Base-by-base conservation (phyloP, 92 coral and sea anemone species). In the Hydrozoanthus gracilis region DNA sequence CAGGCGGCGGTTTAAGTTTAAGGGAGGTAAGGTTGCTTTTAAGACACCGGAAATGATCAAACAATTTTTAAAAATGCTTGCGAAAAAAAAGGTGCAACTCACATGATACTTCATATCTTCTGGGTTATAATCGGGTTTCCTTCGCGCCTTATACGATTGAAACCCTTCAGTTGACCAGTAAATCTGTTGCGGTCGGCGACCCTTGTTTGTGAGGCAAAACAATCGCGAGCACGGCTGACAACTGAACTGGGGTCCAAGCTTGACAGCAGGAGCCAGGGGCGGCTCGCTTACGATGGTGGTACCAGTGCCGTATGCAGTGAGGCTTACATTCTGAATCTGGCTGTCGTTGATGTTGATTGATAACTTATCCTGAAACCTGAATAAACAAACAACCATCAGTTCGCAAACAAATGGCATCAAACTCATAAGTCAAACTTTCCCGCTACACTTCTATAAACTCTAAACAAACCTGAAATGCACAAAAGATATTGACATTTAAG, bases 161-260 rank as follows among this genome's bases (percentile, higher is more conserved):
- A 93, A 96, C 20, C 99, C 99, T 77, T 96, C 99, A 18, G 99
- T 96, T 79, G 98, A 88, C 99, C 99, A 96, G 88, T 96, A 96
- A 27, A 97, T 92, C 89, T 97, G 99, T 76, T 97, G 99, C 71
- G 99, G 93, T 65, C 99, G 84, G 39, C 98, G 77, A 6, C 99
- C 99, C 49, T 92, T 92, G 86, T 97, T 97, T 13, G 95, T 97
- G 46, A 97, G 87, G 27, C 88, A 79, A 87, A 95, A 97, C 87
- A 71, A 82, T 76, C 94, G 91, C 45, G 91, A 88, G 14, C 94
- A 92, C 8, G 97, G 96, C 73, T 90, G 95, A 71, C 96, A 94
- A 87, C 99, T 97, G 90, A 97, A 97, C 91, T 93, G 99, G 8
- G 99, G 98, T 10, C 98, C 99, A 20, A 97, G 91, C 62, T 84